Percentiles rank a stretch among this genome's conserved stretches.
Evolutionary conservation across 2,113 vertebrate species (phyloP).

Genomic region (Struthidea cinerea): DNA sequence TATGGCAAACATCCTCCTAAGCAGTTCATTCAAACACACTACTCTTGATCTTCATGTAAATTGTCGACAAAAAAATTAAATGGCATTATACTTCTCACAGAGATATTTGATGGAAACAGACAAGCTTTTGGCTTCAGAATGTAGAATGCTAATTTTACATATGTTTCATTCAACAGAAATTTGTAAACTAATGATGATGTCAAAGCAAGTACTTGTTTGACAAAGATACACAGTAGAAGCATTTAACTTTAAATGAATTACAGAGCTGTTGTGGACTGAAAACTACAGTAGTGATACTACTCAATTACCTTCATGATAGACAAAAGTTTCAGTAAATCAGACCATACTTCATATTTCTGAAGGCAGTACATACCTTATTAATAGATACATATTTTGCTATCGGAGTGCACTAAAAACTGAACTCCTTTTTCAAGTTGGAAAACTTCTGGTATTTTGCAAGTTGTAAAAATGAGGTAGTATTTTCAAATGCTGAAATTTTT

Average conservation of each 20-base stretch:
- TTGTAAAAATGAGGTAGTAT: neutral
- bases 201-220: neutral
- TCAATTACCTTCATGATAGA: fast-evolving
- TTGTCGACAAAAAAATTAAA: neutral
- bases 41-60: neutral
- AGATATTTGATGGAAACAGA: neutral
- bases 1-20: neutral
- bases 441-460: neutral
- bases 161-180: fast-evolving
- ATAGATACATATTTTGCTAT: neutral
- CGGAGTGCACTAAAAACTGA: neutral
- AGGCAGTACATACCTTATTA: neutral
- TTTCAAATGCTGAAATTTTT: neutral
- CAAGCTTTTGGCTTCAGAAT: neutral
- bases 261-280: neutral
- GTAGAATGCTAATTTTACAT: neutral
- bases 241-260: neutral
- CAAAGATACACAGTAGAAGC: neutral
- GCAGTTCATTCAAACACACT: neutral
- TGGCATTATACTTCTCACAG: neutral
- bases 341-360: neutral
- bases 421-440: neutral
- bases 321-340: neutral
- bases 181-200: neutral
- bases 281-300: neutral